Evolutionary conservation across 2,888 invertebrate species (phyloP), one percentile per base, ranked within the genome.

Genomic region (Drosophila peninsularis): DNA sequence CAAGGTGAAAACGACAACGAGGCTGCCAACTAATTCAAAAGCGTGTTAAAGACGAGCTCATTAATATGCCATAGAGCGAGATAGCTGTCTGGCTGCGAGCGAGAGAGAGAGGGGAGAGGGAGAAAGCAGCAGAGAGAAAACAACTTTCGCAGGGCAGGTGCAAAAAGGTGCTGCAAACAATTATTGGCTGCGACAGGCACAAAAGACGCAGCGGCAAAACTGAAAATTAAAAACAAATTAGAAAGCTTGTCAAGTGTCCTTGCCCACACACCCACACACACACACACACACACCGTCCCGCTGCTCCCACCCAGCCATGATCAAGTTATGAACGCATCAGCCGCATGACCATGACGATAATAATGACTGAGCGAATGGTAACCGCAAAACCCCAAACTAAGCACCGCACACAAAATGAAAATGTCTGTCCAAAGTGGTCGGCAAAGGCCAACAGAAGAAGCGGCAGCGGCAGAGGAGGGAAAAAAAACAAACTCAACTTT

Each of bases 11-110:
- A 63, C 73, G 85, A 79, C 76, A 73, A 70, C 75, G 69, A 45
- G 78, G 67, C 76, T 88, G 77, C 64, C 78, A 80, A 82, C 88
- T 85, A 88, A 89, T 88, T 89, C 81, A 85, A 85, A 78, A 88
- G 78, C 85, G 86, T 87, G 89, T 85, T 85, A 78, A 84, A 80
- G 80, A 78, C 89, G 75, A 78, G 72, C 86, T 88, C 89, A 88
- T 87, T 87, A 89, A 89, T 88, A 85, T 80, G 88, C 75, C 62
- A 47, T 50, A 69, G 64, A 56, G 63, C 53, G 55, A 45, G 54
- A 50, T 27, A 21, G 27, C 34, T 14, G 10, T 24, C 44, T 24
- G n/a, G 21, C n/a, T 21, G 41, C 11, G 41, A 21, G 5, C 24
- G 13, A 45, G n/a, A 50, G 13, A 54, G 19, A 42, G 24, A 13